Percentiles rank a stretch among this genome's conserved stretches.
Evolutionary conservation across 2,888 invertebrate genomes (phyloP).

Genomic region (Drosophila limbata): DNA sequence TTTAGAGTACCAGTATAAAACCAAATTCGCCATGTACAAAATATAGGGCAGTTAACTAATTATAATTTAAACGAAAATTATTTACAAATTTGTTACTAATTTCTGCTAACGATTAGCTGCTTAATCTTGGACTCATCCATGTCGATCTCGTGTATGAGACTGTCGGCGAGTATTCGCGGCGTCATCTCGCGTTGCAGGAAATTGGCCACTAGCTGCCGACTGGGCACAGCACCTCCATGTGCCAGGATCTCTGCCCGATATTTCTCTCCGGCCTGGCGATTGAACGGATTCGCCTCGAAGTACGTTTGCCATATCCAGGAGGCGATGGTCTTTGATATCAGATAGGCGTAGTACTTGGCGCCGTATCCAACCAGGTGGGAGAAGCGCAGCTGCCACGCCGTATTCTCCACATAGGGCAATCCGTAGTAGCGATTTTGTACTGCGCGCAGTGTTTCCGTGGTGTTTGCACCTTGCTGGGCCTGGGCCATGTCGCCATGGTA

Average conservation of each 20-base stretch:
- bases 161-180: conserved; percentile 91
- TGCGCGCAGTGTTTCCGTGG: conserved; percentile 91
- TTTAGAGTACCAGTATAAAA: conserved; percentile 13
- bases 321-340: conserved; percentile 97
- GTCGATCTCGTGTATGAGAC: conserved; percentile 92
- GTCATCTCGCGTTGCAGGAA: conserved; percentile 92
- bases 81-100: conserved; percentile 51
- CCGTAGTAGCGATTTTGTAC: conserved; percentile 94
- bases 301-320: conserved; percentile 96
- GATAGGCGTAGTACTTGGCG: conserved; percentile 99
- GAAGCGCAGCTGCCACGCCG: conserved; percentile 98
- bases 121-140: conserved; percentile 87
- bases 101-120: conserved; percentile 69
- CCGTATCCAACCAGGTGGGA: conserved; percentile 99
- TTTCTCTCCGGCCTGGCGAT: conserved; percentile 91
- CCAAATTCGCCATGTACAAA: conserved; percentile 51
- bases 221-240: conserved; percentile 95
- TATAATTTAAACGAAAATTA: conserved; percentile 59
- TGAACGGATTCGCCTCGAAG: conserved; percentile 92
- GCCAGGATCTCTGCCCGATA: conserved; percentile 92
- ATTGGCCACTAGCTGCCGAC: conserved; percentile 91
- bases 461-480: conserved; percentile 83
- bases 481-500: conserved; percentile 88
- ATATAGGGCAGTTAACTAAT: conserved; percentile 60
- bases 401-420: conserved; percentile 94